Evolutionary conservation across 2,797 vertebrate species (phyloP), one percentile per base, ranked within the genome.

Genomic region (Salarias fasciatus): DNA sequence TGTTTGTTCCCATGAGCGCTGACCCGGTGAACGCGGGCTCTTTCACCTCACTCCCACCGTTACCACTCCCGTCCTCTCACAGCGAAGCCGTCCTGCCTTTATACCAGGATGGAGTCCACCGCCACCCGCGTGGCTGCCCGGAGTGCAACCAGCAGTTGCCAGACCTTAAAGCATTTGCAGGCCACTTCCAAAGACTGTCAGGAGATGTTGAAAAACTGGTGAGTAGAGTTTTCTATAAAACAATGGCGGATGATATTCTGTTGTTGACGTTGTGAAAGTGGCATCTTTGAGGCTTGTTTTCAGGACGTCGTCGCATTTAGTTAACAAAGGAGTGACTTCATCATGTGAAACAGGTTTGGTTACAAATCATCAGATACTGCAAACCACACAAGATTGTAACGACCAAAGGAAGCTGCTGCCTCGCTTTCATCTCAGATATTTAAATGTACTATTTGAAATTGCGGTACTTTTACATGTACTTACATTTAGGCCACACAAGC

Each of bases 121-220:
- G 91, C 14, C 94, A 96, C 15, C 88, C 93, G 72, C 89, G 94
- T 35, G 92, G 94, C 79, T 99, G 97, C 86, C 88, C 95, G 48
- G 97, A 99, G 83, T 99, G 97, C 86, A 95, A 95, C 90, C 96
- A 96, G 77, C 95, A 96, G 83, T 88, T 95, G 6, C 86, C 92
- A 11, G 96, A 98, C 92, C 92, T 92, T 46, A 80, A 88, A 68
- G 93, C 93, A 46, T 93, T 99, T 38, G 96, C 95, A 28, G 94
- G 94, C 49, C 97, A 99, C 91, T 99, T 97, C 92, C 97, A 99
- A 91, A 95, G 94, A 82, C 79, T 64, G 5, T 84, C 94, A 5
- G 95, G 96, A 64, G 94, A 97, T 13, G 90, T 91, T 13, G 94
- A 96, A 71, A 94, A 89, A 77, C 91, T 98, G 88, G 97, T 98